Conservation (phyloP, 92 coral and sea anemone species). For the Diadumene lineata region DNA sequence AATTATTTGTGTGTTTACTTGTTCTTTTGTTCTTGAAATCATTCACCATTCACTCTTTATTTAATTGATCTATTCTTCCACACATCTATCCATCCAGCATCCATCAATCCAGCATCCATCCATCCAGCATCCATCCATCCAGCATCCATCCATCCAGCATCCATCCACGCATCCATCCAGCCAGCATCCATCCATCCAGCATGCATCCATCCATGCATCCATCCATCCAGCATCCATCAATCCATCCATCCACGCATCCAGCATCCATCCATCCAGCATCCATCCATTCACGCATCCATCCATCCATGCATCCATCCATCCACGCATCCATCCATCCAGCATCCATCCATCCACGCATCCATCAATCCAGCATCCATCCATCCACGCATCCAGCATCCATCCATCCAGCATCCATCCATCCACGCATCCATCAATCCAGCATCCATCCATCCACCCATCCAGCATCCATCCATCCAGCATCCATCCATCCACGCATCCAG, state of each 20-base stretch:
- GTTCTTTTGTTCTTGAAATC: too few species aligned
- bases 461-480: background rate
- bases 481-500: background rate
- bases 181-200: background rate
- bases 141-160: background rate
- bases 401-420: background rate
- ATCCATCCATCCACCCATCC: background rate
- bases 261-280: background rate
- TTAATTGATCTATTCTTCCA: background rate
- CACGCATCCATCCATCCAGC: background rate
- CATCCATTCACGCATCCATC: background rate
- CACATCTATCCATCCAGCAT: background rate
- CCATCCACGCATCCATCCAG: background rate
- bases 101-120: background rate
- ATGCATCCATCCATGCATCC: background rate
- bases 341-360: background rate
- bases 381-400: background rate
- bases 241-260: background rate
- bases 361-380: background rate
- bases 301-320: background rate
- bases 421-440: background rate
- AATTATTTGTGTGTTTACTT: too few species aligned
- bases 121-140: background rate
- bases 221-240: background rate
- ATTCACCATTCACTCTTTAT: too few species aligned